These are phyloP conservation scores for Diarsia brunnea DNA, from an alignment of 2,888 invertebrate species.

Conservation along the genomic window DNA sequence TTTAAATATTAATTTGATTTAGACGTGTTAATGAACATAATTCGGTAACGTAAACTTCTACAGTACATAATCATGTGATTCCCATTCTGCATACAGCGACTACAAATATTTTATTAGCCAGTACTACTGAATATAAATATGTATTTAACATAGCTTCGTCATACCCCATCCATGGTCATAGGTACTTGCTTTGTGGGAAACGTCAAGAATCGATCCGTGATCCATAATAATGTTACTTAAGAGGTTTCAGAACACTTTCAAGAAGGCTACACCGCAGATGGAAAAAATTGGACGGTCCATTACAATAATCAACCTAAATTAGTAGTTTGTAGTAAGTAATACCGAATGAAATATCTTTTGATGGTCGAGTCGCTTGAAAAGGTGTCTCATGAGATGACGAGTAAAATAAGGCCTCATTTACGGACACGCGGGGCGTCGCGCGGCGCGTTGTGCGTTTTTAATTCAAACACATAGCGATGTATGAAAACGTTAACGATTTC, in stretches of 20 bases:
- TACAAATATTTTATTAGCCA: conserved; percentile 39
- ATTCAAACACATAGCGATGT: too few relatives aligned
- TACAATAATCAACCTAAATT: too few relatives aligned
- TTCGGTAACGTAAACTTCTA: conserved; percentile 28
- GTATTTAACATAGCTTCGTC: conserved; percentile 36
- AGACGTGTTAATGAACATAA: conserved; percentile 31
- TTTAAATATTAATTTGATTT: conserved; percentile 1
- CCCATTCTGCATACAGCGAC: conserved; percentile 43
- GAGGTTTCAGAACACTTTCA: conserved; percentile 3
- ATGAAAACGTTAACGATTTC: too few relatives aligned
- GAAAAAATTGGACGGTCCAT: too few relatives aligned
- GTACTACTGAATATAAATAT: conserved; percentile 51
- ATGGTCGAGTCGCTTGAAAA: background rate
- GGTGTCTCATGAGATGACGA: too few relatives aligned
- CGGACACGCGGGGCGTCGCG: too few relatives aligned
- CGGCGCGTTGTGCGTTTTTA: too few relatives aligned
- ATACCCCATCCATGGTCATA: conserved; percentile 1
- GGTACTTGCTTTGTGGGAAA: conserved; percentile 49
- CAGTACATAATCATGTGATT: conserved; percentile 51
- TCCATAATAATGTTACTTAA: conserved; percentile 37
- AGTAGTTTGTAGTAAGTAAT: background rate
- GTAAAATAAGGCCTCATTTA: too few relatives aligned
- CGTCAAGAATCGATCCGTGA: conserved; percentile 17
- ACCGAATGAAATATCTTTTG: background rate
- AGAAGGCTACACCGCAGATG: too few relatives aligned